These are phyloP conservation scores for Grus americana DNA, from an alignment of 2,113 vertebrate genomes.

Conservation along the genomic window DNA sequence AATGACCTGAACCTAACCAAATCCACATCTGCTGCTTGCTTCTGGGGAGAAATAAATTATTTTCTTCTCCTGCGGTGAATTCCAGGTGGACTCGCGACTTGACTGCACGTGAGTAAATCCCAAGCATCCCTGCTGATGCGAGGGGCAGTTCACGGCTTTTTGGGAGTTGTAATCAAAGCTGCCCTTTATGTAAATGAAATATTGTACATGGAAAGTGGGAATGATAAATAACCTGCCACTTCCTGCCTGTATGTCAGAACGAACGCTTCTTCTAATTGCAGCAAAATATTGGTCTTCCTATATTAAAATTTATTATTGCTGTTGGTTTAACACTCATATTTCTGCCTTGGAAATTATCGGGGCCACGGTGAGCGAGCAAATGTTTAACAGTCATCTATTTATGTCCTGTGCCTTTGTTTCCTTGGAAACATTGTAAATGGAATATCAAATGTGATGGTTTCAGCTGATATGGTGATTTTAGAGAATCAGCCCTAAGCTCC, in stretches of 20 bases:
- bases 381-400: constrained; percentile 58
- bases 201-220: background rate
- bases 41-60: background rate
- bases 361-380: constrained; percentile 25
- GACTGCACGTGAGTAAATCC: background rate
- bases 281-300: constrained; percentile 37
- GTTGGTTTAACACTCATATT: constrained; percentile 47
- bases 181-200: background rate
- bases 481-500: constrained; percentile 41
- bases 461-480: constrained; percentile 59
- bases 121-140: background rate
- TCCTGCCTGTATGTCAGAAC: background rate
- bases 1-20: background rate
- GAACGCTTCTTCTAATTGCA: constrained; percentile 20
- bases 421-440: constrained; percentile 71
- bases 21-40: background rate
- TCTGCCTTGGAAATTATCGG: constrained; percentile 25
- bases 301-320: constrained; percentile 40
- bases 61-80: background rate
- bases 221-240: background rate
- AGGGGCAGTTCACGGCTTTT: background rate
- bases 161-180: background rate
- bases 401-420: constrained; percentile 60
- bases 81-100: background rate
- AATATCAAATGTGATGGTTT: constrained; percentile 62